Conservation (phyloP, 2,113 vertebrate genomes). For the Microcebus ravelobensis region DNA sequence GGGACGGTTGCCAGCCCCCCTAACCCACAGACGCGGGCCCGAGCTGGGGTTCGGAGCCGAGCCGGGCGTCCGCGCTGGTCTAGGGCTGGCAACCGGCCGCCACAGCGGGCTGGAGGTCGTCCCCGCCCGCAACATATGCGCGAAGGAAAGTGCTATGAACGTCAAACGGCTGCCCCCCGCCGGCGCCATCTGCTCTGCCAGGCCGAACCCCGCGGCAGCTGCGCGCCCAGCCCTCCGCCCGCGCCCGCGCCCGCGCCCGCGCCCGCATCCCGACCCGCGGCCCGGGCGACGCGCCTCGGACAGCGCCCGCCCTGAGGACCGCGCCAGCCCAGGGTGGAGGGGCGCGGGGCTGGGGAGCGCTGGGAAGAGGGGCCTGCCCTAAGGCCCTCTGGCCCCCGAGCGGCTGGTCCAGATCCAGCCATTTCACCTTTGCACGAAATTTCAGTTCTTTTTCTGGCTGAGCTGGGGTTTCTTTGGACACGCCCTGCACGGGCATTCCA, state of each 20-base stretch:
- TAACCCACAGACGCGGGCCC: fast-evolving
- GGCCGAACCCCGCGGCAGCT: background rate
- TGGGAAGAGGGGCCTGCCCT: background rate
- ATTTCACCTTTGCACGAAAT: background rate
- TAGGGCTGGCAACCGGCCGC: background rate
- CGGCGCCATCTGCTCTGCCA: conserved; percentile 52
- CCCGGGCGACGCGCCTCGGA: background rate
- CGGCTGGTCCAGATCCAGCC: background rate
- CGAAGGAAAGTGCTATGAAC: conserved; percentile 48
- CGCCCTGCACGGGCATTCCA: too few relatives aligned
- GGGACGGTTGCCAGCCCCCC: background rate
- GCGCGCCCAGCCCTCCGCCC: background rate
- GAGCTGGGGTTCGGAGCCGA: background rate
- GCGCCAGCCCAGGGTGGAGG: background rate
- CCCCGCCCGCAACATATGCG: background rate
- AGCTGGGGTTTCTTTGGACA: background rate
- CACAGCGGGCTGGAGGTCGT: background rate
- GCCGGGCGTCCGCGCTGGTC: fast-evolving
- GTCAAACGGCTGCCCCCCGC: conserved; percentile 48
- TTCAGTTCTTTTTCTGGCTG: background rate
- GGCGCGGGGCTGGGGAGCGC: background rate
- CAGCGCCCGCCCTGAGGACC: background rate
- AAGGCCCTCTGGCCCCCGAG: fast-evolving
- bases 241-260: background rate
- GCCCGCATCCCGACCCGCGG: background rate